These are phyloP conservation scores for Nestor notabilis DNA, from an alignment of 2,113 vertebrate genomes.

Conservation along the genomic window DNA sequence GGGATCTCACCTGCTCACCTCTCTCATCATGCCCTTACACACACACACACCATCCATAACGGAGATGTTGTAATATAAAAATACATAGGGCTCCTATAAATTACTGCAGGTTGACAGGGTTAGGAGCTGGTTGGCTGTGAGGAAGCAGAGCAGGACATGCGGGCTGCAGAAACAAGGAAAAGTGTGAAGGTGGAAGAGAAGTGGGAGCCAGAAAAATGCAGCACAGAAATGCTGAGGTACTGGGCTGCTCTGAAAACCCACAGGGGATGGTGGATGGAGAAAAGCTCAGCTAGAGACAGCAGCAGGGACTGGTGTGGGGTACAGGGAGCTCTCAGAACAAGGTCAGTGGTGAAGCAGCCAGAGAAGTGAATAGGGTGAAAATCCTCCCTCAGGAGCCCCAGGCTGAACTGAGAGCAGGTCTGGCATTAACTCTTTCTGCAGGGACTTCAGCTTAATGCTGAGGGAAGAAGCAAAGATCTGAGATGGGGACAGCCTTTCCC, in stretches of 20 bases:
- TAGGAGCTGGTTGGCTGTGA: neutral
- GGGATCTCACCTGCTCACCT: neutral
- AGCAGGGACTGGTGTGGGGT: neutral
- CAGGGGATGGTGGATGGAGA: neutral
- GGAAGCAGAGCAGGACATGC: neutral
- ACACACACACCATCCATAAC: fast-evolving
- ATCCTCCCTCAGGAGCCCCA: neutral
- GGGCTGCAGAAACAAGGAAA: neutral
- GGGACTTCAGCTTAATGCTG: neutral
- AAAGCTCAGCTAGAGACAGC: neutral
- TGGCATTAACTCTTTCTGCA: neutral
- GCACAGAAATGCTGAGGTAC: neutral
- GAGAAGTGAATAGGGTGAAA: neutral
- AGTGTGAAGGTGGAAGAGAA: neutral
- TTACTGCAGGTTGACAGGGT: neutral
- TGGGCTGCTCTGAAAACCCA: neutral
- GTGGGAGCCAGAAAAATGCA: neutral
- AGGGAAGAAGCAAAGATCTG: neutral
- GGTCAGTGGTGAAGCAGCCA: neutral
- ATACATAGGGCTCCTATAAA: neutral
- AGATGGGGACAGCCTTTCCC: neutral
- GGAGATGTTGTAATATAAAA: neutral
- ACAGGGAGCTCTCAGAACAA: neutral
- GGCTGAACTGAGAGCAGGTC: neutral
- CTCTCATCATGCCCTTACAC: neutral